phyloP scores from a whole-genome alignment of 2,797 vertebrate genomes.

The Numenius phaeopus region DNA sequence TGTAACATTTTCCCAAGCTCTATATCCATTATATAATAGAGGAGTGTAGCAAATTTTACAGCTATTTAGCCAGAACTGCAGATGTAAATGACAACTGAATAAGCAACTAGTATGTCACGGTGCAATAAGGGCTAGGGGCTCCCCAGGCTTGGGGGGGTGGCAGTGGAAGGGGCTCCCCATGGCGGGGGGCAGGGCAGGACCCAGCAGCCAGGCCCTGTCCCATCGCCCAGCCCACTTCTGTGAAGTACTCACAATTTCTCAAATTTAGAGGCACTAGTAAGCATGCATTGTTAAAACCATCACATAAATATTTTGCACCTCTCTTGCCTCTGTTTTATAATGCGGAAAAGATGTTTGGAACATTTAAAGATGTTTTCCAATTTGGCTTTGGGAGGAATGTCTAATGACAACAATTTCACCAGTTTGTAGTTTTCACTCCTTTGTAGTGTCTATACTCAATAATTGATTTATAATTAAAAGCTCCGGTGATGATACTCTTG shows the following conservation, averaged over 20 bases:
- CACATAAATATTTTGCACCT: not conserved
- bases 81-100: not conserved
- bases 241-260: not conserved
- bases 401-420: not conserved
- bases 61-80: not conserved
- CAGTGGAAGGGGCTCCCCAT: not conserved
- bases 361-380: not conserved
- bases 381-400: not conserved
- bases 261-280: not conserved
- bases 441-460: not conserved
- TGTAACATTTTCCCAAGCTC: not conserved
- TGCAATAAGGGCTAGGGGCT: not conserved
- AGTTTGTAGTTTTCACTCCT: not conserved
- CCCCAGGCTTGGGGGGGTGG: not conserved
- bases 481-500: not conserved
- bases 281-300: not conserved
- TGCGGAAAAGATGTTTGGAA: not conserved
- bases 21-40: not conserved
- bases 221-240: not conserved
- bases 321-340: not conserved
- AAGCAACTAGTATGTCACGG: not conserved
- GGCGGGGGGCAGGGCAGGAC: fast-evolving
- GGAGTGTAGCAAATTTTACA: not conserved
- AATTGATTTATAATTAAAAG: not conserved
- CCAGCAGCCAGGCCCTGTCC: not conserved